Conservation (phyloP, 2,888 invertebrate genomes). For the Alentia gelatinosa region DNA sequence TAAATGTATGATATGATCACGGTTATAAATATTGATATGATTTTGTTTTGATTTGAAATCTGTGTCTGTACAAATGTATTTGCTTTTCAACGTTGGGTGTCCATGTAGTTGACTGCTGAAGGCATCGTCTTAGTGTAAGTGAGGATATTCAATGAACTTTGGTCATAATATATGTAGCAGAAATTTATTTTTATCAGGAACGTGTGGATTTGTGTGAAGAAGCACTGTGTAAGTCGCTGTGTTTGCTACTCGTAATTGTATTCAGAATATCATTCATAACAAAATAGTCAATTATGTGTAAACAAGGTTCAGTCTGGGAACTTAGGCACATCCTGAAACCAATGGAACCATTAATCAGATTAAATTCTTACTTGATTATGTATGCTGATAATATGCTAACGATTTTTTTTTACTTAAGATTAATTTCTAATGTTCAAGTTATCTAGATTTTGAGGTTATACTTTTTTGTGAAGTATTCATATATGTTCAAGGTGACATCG, state of each 20-base stretch:
- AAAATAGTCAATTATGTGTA: no score
- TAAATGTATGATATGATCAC: not conserved
- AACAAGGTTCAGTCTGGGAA: no score
- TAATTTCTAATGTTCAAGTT: no score
- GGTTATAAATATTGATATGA: constrained; percentile 6
- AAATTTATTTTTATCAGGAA: not conserved
- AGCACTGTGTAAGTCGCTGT: not conserved
- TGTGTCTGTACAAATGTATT: not conserved
- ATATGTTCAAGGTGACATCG: no score
- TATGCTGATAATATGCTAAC: no score
- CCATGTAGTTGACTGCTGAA: not conserved
- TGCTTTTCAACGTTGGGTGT: not conserved
- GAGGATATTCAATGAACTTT: not conserved
- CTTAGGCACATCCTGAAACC: no score
- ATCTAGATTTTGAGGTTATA: no score
- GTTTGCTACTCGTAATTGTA: not conserved
- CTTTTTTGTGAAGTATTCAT: no score
- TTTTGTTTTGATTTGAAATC: not conserved
- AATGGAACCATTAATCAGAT: no score
- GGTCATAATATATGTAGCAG: not conserved
- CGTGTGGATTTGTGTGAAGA: not conserved
- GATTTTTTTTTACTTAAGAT: no score
- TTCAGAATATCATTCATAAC: no score
- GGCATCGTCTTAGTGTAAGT: not conserved
- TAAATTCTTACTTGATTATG: no score